These are phyloP conservation scores for Poliocrania exsul DNA, from an alignment of 2,797 vertebrate genomes.

Conservation along the genomic window DNA sequence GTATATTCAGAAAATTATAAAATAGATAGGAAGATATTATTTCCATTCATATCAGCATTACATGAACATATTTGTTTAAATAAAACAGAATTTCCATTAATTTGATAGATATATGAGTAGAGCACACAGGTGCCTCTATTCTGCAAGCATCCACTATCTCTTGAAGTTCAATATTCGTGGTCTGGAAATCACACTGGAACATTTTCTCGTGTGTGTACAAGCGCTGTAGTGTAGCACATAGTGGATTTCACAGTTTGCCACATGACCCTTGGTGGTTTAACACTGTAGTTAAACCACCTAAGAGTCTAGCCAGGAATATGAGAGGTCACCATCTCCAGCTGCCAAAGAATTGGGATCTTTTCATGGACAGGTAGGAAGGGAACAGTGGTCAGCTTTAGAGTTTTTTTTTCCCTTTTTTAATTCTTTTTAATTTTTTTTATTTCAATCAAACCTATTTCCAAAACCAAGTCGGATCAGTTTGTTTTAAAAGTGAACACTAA, in stretches of 20 bases:
- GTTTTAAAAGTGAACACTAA: background rate
- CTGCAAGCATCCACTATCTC: background rate
- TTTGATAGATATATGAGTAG: background rate
- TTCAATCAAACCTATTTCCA: background rate
- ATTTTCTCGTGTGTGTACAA: background rate
- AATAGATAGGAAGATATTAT: background rate
- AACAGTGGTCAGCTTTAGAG: background rate
- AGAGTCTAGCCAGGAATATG: background rate
- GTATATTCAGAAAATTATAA: background rate
- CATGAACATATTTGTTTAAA: background rate
- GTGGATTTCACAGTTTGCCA: background rate
- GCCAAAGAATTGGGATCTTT: background rate
- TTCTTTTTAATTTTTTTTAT: too few relatives aligned
- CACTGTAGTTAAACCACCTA: rapidly evolving
- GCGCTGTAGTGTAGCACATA: background rate
- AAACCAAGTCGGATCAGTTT: background rate
- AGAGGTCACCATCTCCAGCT: background rate
- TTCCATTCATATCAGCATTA: background rate
- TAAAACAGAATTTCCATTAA: background rate
- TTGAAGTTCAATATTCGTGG: background rate
- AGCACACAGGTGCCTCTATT: background rate
- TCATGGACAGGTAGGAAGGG: background rate
- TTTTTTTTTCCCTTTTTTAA: rapidly evolving
- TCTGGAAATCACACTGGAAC: background rate
- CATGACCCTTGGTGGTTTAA: background rate